Evolutionary conservation across 2,888 invertebrate genomes (phyloP).

Genomic region (Venustoraphidia nigricollis): DNA sequence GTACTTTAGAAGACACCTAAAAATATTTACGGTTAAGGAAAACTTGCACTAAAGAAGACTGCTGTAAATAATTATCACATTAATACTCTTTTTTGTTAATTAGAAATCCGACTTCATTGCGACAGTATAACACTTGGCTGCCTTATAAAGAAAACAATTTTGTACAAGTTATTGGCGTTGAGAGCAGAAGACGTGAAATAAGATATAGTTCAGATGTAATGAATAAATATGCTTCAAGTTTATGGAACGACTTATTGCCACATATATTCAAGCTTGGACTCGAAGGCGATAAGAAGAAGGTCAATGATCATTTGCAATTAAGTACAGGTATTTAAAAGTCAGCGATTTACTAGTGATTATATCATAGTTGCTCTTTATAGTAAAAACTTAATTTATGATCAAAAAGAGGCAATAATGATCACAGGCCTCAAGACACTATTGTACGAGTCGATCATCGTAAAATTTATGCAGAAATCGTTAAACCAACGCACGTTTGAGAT

Average conservation of each 20-base stretch:
- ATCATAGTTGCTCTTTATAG: not conserved
- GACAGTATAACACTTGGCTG: slow-evolving; percentile 38
- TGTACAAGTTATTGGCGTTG: slow-evolving; percentile 29
- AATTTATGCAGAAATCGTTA: no score
- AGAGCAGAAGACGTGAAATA: no score
- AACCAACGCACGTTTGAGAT: no score
- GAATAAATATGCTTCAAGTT: slow-evolving; percentile 14
- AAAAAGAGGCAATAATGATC: no score
- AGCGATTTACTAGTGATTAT: slow-evolving; percentile 2
- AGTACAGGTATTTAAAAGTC: slow-evolving; percentile 18
- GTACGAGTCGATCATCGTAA: no score
- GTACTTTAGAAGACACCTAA: not conserved
- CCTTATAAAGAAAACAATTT: slow-evolving; percentile 37
- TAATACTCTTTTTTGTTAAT: slow-evolving; percentile 8
- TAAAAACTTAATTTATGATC: not conserved
- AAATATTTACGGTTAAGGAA: not conserved
- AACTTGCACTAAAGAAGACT: no score
- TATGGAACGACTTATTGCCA: slow-evolving; percentile 30
- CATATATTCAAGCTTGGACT: slow-evolving; percentile 14
- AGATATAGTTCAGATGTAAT: not conserved
- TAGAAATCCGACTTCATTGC: slow-evolving; percentile 40
- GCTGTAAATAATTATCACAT: not conserved
- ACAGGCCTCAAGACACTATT: no score
- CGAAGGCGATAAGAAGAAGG: slow-evolving; percentile 15
- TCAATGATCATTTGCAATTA: slow-evolving; percentile 19